Base-by-base conservation (phyloP, 2,888 invertebrate genomes). In the Azorinus chamasolen region DNA sequence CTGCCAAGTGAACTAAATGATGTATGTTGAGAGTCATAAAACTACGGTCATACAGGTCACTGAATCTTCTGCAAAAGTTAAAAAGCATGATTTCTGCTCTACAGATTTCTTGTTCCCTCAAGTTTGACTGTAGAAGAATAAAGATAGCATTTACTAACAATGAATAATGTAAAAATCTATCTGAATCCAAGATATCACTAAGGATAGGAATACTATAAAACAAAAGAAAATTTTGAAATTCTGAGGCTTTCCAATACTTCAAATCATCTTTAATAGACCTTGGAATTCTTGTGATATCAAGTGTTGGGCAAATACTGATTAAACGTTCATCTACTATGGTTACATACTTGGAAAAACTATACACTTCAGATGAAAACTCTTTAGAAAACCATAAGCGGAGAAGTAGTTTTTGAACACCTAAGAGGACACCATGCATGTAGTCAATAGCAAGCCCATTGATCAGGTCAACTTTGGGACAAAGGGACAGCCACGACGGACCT, bases 381-480 rank as follows among this genome's bases (percentile, higher is more conserved):
- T 55, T 16, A 27, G 55, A 41, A 68, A 79, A 83, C 72, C 74
- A 82, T 25, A 68, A 54, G 18, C 25, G 4, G n/a, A 83, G 27
- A 3, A 82, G 48, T 8, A 63, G 50, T 57, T 75, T 79, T n/a
- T 76, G 73, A n/a, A 79, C 65, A 0, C 79, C 76, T 5, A 76
- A 24, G 5, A 79, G n/a, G n/a, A n/a, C 71, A 18, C 71, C 64
- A 62, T 80, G 83, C 79, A 82, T 82, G 27, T 82, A 82, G 20
- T 82, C 78, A n/a, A 79, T 75, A 8, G 71, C 72, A 24, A n/a
- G n/a, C n/a, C n/a, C n/a, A n/a, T n/a, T n/a, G n/a, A n/a, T n/a
- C n/a, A n/a, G n/a, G n/a, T n/a, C n/a, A n/a, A n/a, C n/a, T n/a
- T n/a, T n/a, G n/a, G n/a, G n/a, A n/a, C n/a, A n/a, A n/a, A n/a